phyloP scores from a whole-genome alignment of 2,888 invertebrate genomes.

The Sepiola atlantica region DNA sequence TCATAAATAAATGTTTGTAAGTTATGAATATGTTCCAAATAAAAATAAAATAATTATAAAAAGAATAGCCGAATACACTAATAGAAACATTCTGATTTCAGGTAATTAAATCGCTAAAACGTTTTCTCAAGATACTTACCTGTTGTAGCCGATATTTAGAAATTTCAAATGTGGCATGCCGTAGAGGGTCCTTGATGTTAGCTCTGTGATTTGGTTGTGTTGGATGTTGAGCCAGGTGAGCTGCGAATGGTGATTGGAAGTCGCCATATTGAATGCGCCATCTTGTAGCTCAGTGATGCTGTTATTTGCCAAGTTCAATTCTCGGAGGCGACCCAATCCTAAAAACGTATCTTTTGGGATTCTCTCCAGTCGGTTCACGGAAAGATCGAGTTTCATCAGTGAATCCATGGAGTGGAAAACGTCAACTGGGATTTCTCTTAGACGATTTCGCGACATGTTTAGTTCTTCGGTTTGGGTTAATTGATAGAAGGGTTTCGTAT shows the following conservation, averaged over 20 bases:
- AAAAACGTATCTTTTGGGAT: constrained; percentile 57
- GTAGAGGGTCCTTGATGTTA: constrained; percentile 56
- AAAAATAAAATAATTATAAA: no score
- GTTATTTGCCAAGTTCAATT: constrained; percentile 61
- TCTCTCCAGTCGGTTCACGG: constrained; percentile 59
- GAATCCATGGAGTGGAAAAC: constrained; percentile 53
- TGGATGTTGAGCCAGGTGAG: constrained; percentile 62
- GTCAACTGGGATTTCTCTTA: constrained; percentile 56
- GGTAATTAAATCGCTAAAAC: no score
- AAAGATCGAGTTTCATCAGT: constrained; percentile 58
- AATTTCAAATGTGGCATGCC: constrained; percentile 63
- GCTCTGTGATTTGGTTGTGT: constrained; percentile 57
- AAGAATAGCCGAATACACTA: background rate
- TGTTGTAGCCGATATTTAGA: constrained; percentile 62
- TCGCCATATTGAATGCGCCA: constrained; percentile 60
- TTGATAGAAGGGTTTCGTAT: constrained; percentile 56
- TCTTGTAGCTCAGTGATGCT: constrained; percentile 59
- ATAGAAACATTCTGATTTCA: background rate
- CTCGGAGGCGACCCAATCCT: constrained; percentile 59
- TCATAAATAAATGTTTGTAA: no score
- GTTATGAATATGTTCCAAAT: no score
- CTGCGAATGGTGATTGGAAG: constrained; percentile 58
- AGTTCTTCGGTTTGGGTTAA: constrained; percentile 53
- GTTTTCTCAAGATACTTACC: background rate
- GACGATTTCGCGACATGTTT: constrained; percentile 57